These are phyloP conservation scores for Hyperoplus lanceolatus DNA, from an alignment of 2,797 vertebrate species.

Conservation along the genomic window DNA sequence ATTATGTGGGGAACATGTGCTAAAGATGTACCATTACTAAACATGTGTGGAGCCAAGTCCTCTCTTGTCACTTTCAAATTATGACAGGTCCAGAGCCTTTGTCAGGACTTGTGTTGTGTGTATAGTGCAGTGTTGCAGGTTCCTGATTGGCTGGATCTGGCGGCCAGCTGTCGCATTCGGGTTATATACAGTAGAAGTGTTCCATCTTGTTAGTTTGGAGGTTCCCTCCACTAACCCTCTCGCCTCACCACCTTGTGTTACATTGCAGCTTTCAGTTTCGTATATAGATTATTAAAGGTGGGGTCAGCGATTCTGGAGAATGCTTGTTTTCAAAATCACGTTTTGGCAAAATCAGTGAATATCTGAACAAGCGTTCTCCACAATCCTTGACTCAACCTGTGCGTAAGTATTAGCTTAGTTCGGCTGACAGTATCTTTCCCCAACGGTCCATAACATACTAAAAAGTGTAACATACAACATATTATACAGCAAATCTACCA, in stretches of 20 bases:
- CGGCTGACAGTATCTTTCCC: background rate
- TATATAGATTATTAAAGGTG: background rate
- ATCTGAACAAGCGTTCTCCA: too few species aligned
- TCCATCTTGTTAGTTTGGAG: background rate
- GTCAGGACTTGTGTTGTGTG: too few species aligned
- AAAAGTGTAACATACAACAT: background rate
- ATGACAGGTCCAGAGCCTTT: background rate
- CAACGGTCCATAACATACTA: background rate
- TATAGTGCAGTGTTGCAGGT: too few species aligned
- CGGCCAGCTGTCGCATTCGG: background rate
- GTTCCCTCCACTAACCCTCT: background rate
- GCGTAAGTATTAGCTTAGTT: background rate
- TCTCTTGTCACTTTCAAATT: background rate
- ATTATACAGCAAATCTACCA: background rate
- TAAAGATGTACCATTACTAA: too few species aligned
- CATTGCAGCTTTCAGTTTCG: background rate
- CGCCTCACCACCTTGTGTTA: background rate
- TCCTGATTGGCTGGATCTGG: too few species aligned
- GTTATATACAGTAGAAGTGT: background rate
- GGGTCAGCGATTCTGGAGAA: too few species aligned
- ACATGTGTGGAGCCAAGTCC: too few species aligned
- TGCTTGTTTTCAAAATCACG: too few species aligned
- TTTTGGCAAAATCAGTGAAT: too few species aligned
- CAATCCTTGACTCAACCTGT: too few species aligned
- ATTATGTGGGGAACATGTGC: background rate